phyloP scores from a whole-genome alignment of 2,113 vertebrate genomes.

The Sceloporus tristichus region DNA sequence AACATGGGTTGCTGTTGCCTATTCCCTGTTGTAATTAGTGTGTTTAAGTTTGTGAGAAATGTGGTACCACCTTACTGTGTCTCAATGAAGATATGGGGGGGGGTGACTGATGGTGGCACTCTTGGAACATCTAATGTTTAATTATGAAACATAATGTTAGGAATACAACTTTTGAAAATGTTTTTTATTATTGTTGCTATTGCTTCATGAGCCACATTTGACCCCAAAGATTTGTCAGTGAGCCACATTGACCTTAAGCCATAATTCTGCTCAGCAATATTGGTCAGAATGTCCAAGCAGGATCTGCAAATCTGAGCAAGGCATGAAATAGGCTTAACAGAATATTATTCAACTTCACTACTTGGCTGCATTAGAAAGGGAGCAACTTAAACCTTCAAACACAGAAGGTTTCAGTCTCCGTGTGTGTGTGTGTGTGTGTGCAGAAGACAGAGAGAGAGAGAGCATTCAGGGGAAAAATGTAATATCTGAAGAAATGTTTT shows the following conservation, averaged over 20 bases:
- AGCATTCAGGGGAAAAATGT: neutral
- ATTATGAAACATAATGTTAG: neutral
- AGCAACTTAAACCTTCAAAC: slow-evolving; percentile 54
- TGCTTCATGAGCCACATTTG: neutral
- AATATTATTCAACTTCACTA: slow-evolving; percentile 71
- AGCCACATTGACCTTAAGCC: no score
- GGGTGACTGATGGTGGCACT: neutral
- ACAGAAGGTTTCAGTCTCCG: neutral
- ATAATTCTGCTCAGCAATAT: slow-evolving; percentile 40
- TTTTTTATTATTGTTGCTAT: neutral
- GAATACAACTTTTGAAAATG: neutral
- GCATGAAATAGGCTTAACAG: slow-evolving; percentile 59
- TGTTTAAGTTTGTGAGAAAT: neutral
- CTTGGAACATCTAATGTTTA: neutral
- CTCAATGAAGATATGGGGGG: neutral
- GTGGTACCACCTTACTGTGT: neutral
- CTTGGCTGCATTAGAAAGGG: slow-evolving; percentile 64
- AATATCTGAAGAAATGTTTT: slow-evolving; percentile 39
- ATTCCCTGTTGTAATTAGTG: neutral
- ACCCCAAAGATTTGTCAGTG: neutral
- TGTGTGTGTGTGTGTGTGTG: no score
- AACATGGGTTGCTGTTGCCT: neutral
- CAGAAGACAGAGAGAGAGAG: no score
- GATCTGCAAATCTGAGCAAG: slow-evolving; percentile 52
- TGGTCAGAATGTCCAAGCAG: slow-evolving; percentile 62